Conservation (phyloP, 2,113 vertebrate genomes). For the Calypte anna region DNA sequence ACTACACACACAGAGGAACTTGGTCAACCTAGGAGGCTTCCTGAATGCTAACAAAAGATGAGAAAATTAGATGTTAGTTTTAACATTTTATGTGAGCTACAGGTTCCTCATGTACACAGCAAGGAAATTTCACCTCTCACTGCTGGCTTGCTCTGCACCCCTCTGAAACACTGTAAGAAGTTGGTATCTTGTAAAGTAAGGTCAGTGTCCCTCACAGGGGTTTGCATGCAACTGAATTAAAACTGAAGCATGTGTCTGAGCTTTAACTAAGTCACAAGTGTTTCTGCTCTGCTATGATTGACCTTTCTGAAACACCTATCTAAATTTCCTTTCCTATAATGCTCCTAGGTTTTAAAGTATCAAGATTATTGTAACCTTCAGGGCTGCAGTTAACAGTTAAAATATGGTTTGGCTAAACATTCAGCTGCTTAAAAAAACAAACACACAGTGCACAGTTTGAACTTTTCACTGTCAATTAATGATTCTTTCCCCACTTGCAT, state of each 20-base stretch:
- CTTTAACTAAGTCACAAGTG: not conserved
- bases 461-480: conserved; percentile 54
- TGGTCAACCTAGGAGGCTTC: not conserved
- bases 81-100: not conserved
- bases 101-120: not conserved
- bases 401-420: not conserved
- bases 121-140: not conserved
- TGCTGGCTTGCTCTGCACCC: not conserved
- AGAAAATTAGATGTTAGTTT: not conserved
- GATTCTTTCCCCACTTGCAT: conserved; percentile 55
- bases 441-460: not conserved
- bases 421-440: conserved; percentile 20
- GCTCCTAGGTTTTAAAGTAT: not conserved
- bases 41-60: not conserved
- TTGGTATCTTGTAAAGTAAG: not conserved
- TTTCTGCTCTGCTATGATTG: not conserved
- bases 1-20: not conserved
- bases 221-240: not conserved
- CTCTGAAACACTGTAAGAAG: not conserved
- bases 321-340: not conserved
- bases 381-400: conserved; percentile 14
- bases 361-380: not conserved
- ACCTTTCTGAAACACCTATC: not conserved
- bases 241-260: not conserved
- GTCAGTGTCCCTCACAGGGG: not conserved